These are phyloP conservation scores for Callorhinus ursinus DNA, from an alignment of 2,113 vertebrate species.

Conservation along the genomic window DNA sequence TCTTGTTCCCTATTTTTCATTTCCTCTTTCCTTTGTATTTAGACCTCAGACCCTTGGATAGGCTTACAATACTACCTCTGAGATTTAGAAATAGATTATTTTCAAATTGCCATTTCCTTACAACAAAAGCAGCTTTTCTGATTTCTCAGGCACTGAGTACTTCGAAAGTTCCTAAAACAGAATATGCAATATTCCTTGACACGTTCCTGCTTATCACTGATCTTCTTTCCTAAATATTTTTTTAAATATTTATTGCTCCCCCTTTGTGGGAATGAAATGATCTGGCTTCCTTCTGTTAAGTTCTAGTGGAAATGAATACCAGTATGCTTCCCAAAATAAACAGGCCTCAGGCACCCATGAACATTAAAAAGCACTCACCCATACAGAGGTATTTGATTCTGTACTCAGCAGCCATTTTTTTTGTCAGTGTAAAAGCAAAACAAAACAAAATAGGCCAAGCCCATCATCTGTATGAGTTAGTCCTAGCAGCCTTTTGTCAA, in stretches of 20 bases:
- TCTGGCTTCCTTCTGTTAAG: slow-evolving; percentile 42
- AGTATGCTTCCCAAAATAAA: slow-evolving; percentile 38
- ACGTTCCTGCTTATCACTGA: slow-evolving; percentile 30
- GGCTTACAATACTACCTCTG: background rate
- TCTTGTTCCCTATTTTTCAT: slow-evolving; percentile 46
- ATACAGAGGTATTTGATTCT: slow-evolving; percentile 32
- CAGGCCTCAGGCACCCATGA: slow-evolving; percentile 53
- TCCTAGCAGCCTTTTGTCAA: slow-evolving; percentile 1
- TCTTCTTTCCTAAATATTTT: slow-evolving; percentile 56
- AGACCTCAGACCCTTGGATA: slow-evolving; percentile 9
- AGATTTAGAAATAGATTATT: slow-evolving; percentile 60
- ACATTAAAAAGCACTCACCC: slow-evolving; percentile 46
- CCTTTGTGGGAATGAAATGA: slow-evolving; percentile 53
- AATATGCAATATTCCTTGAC: slow-evolving; percentile 44
- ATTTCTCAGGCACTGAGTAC: slow-evolving; percentile 1
- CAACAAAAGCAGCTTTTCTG: slow-evolving; percentile 35
- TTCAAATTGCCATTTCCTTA: slow-evolving; percentile 53
- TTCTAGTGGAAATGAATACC: slow-evolving; percentile 58
- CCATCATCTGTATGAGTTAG: background rate
- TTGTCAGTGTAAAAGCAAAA: background rate
- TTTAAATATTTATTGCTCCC: slow-evolving; percentile 32
- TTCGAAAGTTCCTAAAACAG: slow-evolving; percentile 1
- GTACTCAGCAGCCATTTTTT: background rate
- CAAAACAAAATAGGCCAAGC: background rate
- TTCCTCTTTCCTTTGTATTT: slow-evolving; percentile 45